Conservation (phyloP, 2,113 vertebrate species). For the Corynorhinus townsendii region DNA sequence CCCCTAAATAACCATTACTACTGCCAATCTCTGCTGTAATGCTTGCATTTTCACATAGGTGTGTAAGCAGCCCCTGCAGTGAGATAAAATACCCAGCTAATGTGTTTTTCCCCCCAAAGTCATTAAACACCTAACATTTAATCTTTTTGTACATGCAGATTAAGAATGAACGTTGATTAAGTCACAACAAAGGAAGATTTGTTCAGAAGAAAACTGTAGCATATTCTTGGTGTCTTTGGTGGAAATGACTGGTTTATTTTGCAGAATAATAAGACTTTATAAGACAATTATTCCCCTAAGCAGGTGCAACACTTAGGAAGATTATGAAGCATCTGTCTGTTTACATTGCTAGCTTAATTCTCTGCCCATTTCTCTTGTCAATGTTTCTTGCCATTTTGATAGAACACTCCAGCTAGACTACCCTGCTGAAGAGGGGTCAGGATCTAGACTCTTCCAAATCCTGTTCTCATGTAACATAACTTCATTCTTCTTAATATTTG, state of each 20-base stretch:
- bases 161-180: slow-evolving; percentile 76
- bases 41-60: slow-evolving; percentile 47
- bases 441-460: neutral
- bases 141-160: slow-evolving; percentile 77
- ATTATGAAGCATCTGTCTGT: neutral
- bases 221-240: slow-evolving; percentile 18
- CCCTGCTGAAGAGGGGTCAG: neutral
- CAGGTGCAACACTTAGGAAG: neutral
- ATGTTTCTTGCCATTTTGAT: neutral
- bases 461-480: neutral
- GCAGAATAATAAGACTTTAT: neutral
- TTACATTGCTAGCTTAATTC: neutral
- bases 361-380: neutral
- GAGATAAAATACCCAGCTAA: slow-evolving; percentile 60
- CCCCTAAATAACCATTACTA: slow-evolving; percentile 41
- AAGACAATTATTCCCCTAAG: neutral
- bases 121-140: slow-evolving; percentile 74
- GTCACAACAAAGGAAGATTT: slow-evolving; percentile 67
- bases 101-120: slow-evolving; percentile 56
- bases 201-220: slow-evolving; percentile 33
- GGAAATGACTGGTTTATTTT: slow-evolving; percentile 37
- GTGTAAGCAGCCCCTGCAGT: slow-evolving; percentile 17
- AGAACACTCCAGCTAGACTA: neutral
- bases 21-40: slow-evolving; percentile 40
- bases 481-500: neutral